Evolutionary conservation across 2,888 invertebrate genomes (phyloP).

Genomic region (Scaptomyza polygonia): DNA sequence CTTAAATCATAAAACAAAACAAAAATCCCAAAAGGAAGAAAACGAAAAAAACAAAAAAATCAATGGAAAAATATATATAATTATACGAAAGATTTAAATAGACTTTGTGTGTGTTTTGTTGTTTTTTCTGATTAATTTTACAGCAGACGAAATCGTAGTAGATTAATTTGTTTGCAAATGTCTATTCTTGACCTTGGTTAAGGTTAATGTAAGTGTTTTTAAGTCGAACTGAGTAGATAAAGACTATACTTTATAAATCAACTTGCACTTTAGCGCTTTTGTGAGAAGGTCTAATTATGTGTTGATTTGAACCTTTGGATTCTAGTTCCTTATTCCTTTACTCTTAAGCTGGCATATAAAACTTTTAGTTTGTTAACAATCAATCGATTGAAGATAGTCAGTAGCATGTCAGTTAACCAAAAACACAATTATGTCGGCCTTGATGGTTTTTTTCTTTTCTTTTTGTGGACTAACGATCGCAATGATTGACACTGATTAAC

Average conservation of each 20-base stretch:
- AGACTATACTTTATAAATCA: not conserved
- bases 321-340: no score
- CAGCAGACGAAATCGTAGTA: not conserved
- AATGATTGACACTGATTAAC: slow-evolving; percentile 20
- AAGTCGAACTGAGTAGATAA: not conserved
- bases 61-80: slow-evolving; percentile 74
- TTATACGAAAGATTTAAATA: slow-evolving; percentile 63
- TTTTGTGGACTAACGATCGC: not conserved
- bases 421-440: not conserved
- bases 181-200: slow-evolving; percentile 11
- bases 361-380: no score
- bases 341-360: not conserved
- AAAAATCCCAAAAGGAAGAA: slow-evolving; percentile 24
- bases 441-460: not conserved
- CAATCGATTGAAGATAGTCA: no score
- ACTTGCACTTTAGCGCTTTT: not conserved
- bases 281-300: not conserved
- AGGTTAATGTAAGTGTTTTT: slow-evolving; percentile 13
- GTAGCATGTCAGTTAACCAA: no score
- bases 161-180: slow-evolving; percentile 4
- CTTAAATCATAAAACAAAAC: slow-evolving; percentile 59
- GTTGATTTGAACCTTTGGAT: no score
- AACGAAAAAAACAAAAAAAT: slow-evolving; percentile 50
- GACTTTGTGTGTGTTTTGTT: slow-evolving; percentile 17
- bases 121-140: slow-evolving; percentile 5